Evolutionary conservation across 2,797 vertebrate genomes (phyloP).

Genomic region (Hippoglossus hippoglossus): DNA sequence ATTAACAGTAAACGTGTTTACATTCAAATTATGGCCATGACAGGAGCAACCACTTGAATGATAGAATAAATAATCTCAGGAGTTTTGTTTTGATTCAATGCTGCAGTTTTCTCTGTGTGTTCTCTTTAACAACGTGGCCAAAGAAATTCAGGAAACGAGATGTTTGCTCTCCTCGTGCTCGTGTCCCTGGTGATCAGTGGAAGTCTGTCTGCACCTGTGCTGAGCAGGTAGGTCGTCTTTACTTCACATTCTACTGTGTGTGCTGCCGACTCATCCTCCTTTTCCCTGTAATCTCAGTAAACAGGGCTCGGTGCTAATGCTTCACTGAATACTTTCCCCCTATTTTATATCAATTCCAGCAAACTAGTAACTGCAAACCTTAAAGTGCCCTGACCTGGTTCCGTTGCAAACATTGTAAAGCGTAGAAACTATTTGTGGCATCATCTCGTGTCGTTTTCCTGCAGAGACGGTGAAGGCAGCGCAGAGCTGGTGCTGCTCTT

Average conservation of each 20-base stretch:
- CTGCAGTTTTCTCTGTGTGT: not conserved
- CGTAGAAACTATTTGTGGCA: not conserved
- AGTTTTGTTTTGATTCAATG: too few relatives aligned
- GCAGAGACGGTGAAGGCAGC: conserved; percentile 1
- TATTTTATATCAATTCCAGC: too few relatives aligned
- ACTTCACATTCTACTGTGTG: not conserved
- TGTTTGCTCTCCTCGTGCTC: not conserved
- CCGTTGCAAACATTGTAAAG: not conserved
- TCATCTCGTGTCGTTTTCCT: not conserved
- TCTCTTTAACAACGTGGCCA: not conserved
- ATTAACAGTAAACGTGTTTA: too few relatives aligned
- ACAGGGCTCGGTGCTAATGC: too few relatives aligned
- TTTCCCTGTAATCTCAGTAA: too few relatives aligned
- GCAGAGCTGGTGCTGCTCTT: conserved; percentile 68
- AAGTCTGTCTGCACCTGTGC: conserved; percentile 6
- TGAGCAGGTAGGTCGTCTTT: conserved; percentile 27
- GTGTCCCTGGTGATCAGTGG: conserved; percentile 14
- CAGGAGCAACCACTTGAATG: too few relatives aligned
- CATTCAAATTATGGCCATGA: too few relatives aligned
- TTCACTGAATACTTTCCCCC: too few relatives aligned
- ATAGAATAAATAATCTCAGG: too few relatives aligned
- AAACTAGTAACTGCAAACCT: too few relatives aligned
- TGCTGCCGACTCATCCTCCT: too few relatives aligned
- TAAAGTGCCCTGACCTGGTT: too few relatives aligned
- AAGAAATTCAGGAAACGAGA: not conserved